Conservation (phyloP, 2,888 invertebrate genomes). For the Temnothorax ravouxi region DNA sequence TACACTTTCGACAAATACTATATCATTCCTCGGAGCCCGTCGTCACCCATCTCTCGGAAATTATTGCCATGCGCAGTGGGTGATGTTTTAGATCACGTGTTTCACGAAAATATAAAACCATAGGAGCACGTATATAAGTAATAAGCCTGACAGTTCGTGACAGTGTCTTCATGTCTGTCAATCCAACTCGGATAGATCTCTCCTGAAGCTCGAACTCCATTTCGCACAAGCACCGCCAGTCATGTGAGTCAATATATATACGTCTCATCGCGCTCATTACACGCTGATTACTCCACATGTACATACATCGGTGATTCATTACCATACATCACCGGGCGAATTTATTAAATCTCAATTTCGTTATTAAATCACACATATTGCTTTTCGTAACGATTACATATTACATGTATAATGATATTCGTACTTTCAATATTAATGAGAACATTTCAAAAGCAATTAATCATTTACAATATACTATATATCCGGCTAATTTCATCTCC, state of each 20-base stretch:
- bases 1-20: conserved; percentile 43
- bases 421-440: neutral
- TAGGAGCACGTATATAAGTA: conserved; percentile 49
- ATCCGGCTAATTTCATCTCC: neutral
- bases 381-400: neutral
- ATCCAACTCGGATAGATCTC: conserved; percentile 38
- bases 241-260: conserved; percentile 30
- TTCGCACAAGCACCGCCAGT: neutral
- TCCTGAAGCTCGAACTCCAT: neutral
- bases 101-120: conserved; percentile 44
- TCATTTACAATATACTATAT: neutral
- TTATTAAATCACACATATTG: conserved; percentile 8
- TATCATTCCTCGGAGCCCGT: conserved; percentile 6
- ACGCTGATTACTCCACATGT: neutral
- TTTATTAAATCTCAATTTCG: conserved; percentile 24
- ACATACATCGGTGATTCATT: neutral
- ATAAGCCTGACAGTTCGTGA: conserved; percentile 43
- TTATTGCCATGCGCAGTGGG: conserved; percentile 47
- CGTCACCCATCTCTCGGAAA: conserved; percentile 34
- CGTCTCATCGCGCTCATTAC: conserved; percentile 25
- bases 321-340: neutral
- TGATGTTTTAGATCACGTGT: conserved; percentile 45
- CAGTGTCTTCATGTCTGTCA: conserved; percentile 52
- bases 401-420: neutral
- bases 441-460: conserved; percentile 6